phyloP scores from a whole-genome alignment of 1,140 invertebrate genomes.

The Cotesia vestalis region DNA sequence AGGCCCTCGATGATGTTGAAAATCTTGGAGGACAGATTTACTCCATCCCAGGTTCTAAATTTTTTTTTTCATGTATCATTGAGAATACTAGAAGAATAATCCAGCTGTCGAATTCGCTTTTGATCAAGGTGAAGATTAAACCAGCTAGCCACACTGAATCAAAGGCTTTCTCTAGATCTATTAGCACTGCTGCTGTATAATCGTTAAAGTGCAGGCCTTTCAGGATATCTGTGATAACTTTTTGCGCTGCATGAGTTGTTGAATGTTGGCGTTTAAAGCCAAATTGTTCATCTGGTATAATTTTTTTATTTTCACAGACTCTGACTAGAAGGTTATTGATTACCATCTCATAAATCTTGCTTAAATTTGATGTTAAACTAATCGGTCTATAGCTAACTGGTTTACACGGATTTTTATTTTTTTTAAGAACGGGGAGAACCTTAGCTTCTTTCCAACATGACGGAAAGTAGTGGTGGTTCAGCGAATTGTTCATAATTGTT shows the following conservation, averaged over 20 bases:
- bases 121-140: conserved; percentile 39
- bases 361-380: conserved; percentile 36
- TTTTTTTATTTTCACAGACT: not conserved
- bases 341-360: conserved; percentile 46
- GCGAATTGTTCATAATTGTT: conserved; percentile 33
- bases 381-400: conserved; percentile 43
- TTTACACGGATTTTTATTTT: conserved; percentile 32
- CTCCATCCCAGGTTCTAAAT: not conserved
- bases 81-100: conserved; percentile 19
- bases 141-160: conserved; percentile 40
- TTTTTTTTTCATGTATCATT: conserved; percentile 22
- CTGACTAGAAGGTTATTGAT: conserved; percentile 25
- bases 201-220: not conserved
- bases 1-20: conserved; percentile 30
- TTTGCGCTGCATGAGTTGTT: conserved; percentile 30
- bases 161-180: conserved; percentile 37
- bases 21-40: not conserved
- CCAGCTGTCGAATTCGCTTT: conserved; percentile 23
- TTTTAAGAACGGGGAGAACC: conserved; percentile 41
- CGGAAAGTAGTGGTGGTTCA: conserved; percentile 40
- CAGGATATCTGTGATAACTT: conserved; percentile 27
- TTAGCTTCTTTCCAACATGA: conserved; percentile 41
- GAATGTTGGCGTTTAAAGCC: conserved; percentile 27
- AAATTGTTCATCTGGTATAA: conserved; percentile 27
- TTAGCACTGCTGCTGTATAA: conserved; percentile 19